Percentiles rank a stretch among this genome's conserved stretches.
Evolutionary conservation across 2,888 invertebrate species (phyloP).

Genomic region (Platycnemis pennipes): DNA sequence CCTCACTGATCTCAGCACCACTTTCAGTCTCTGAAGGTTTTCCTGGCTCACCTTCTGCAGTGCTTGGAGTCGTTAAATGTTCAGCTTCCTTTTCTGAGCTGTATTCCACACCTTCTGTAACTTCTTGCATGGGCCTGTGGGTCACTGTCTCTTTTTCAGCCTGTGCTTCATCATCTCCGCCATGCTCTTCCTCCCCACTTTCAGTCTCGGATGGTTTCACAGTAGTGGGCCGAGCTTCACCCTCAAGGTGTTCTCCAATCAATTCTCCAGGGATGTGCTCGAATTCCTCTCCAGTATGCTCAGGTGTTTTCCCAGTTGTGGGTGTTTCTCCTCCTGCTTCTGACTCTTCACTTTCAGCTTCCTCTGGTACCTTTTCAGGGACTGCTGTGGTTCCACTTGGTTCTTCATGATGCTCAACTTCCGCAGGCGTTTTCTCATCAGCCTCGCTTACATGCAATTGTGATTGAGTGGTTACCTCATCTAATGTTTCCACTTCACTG

Average conservation of each 20-base stretch:
- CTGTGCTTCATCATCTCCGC: not conserved
- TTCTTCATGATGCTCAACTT: not conserved
- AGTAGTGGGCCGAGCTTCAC: not conserved
- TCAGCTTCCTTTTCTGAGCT: conserved; percentile 20
- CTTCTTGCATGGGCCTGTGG: not conserved
- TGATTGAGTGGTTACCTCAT: not conserved
- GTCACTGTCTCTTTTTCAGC: not conserved
- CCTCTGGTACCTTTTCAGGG: not conserved
- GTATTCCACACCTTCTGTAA: conserved; percentile 15
- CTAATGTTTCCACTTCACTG: not conserved
- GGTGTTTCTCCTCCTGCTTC: not conserved
- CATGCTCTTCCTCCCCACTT: not conserved
- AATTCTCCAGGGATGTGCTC: not conserved
- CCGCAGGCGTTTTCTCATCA: not conserved
- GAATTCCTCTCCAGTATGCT: conserved; percentile 14
- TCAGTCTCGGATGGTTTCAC: not conserved
- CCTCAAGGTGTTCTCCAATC: not conserved
- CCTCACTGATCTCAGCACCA: not conserved
- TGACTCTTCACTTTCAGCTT: not conserved
- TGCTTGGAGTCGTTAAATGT: not conserved
- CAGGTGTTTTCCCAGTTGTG: not conserved
- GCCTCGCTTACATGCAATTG: not conserved
- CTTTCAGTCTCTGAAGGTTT: not conserved
- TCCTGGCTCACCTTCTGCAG: not conserved
- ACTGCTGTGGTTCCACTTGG: not conserved